Evolutionary conservation across 2,888 invertebrate genomes (phyloP), one percentile per base, ranked within the genome.

Genomic region (Scaptomyza reducta): DNA sequence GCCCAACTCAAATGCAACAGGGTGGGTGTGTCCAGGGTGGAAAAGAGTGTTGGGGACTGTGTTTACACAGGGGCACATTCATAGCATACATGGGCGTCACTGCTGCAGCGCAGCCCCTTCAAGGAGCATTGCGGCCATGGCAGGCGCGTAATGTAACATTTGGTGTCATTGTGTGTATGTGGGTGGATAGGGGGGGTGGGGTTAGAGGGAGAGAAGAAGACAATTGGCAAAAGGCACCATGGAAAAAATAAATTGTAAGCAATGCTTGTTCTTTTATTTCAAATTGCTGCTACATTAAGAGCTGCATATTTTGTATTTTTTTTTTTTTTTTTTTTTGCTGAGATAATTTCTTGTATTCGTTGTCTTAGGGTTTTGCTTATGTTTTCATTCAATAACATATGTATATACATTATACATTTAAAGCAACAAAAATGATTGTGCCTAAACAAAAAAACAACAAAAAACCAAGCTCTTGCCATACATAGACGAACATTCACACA

Each of bases 51-150:
- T 16, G 6, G 60, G 73, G 55, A 25, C 35, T 45, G 40, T 55
- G 35, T 44, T 27, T 67, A 58, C 59, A 47, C 51, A 74, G 72
- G 73, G 73, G 61, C 55, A 66, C 77, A 74, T 74, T 74, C 73
- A 74, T 74, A 61, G 47, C 73, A 74, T 74, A 74, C 51, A 71
- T 70, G 35, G 60, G 40, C 76, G 54, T 40, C 60, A 33, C 53
- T 54, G 56, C 47, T 40, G 49, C 59, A 55, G 51, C 47, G 49
- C 67, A 57, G 40, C 60, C 45, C 60, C 46, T 18, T 3, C 3
- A 40, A n/a, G 16, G 18, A 51, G 45, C 58, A 35, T 46, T 40
- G 57, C 64, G 47, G 57, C 70, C 47, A 42, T 45, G 44, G 41
- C 35, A 54, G 59, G 40, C 59, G 75, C 42, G 45, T 31, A 46